These are phyloP conservation scores for Gasterosteus nipponicus DNA, from an alignment of 2,113 vertebrate species.

Conservation along the genomic window DNA sequence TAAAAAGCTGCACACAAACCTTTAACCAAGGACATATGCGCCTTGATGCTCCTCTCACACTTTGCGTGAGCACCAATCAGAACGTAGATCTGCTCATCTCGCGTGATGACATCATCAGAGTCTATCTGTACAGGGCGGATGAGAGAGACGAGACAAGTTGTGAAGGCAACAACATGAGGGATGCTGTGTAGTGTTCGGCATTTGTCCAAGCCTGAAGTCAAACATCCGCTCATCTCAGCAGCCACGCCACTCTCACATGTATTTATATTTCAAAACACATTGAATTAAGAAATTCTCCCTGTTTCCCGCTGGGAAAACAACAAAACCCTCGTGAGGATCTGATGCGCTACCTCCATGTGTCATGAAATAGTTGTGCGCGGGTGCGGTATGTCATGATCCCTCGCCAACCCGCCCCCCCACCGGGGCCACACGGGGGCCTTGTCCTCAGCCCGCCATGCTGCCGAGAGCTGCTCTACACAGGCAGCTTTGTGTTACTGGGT, in stretches of 20 bases:
- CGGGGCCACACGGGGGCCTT: constrained; percentile 28
- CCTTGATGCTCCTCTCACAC: constrained; percentile 83
- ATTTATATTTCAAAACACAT: background rate
- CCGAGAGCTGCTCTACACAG: constrained; percentile 52
- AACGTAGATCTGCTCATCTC: constrained; percentile 91
- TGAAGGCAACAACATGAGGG: background rate
- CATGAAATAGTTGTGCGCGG: constrained; percentile 79
- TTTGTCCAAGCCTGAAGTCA: background rate
- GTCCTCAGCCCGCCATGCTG: constrained; percentile 15
- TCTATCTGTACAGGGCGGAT: constrained; percentile 81
- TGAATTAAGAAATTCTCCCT: no score
- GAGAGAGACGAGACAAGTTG: background rate
- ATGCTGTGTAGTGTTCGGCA: background rate
- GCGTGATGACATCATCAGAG: constrained; percentile 89
- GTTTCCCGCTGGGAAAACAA: background rate
- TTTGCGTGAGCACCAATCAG: constrained; percentile 85
- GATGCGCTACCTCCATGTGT: constrained; percentile 74
- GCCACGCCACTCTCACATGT: background rate
- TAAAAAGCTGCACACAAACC: constrained; percentile 68
- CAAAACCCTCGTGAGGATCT: constrained; percentile 41
- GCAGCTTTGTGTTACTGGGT: constrained; percentile 65
- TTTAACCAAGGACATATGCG: constrained; percentile 78
- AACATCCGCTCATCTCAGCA: background rate
- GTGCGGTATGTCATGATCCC: constrained; percentile 74
- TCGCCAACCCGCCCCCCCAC: constrained; percentile 28